phyloP scores from a whole-genome alignment of 2,888 invertebrate genomes.

The Anodontia alba region DNA sequence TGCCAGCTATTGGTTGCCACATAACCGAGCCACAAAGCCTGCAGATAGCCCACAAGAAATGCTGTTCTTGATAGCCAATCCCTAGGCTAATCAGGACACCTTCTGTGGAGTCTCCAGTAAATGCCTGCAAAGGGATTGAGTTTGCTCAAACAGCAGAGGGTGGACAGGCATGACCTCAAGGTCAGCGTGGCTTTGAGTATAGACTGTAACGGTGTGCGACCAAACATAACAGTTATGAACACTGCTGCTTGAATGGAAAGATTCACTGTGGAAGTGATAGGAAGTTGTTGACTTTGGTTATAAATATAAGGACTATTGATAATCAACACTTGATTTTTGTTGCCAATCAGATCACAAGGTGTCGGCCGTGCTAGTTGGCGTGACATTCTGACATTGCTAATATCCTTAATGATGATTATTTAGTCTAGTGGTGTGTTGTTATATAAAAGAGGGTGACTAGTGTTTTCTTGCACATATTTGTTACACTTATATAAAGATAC shows the following conservation, averaged over 20 bases:
- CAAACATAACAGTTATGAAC: constrained; percentile 7
- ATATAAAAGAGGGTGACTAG: neutral
- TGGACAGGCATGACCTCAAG: neutral
- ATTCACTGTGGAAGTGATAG: neutral
- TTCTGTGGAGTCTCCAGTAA: neutral
- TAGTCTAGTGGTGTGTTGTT: constrained; percentile 15
- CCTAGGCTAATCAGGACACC: neutral
- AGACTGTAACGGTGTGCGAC: neutral
- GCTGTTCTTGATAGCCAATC: neutral
- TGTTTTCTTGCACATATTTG: neutral
- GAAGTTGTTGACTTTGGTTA: constrained; percentile 13
- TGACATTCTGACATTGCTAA: neutral
- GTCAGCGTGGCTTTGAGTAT: neutral
- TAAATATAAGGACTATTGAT: constrained; percentile 6
- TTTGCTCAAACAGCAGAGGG: neutral
- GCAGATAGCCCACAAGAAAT: neutral
- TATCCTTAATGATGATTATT: constrained; percentile 5
- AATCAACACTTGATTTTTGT: constrained; percentile 17
- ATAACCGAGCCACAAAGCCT: constrained; percentile 21
- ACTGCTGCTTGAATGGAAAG: neutral
- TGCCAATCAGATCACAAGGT: constrained; percentile 8
- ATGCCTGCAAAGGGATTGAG: neutral
- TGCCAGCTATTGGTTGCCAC: constrained; percentile 22
- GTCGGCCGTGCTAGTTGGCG: neutral
- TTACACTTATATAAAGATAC: neutral